Base-by-base conservation (phyloP, 2,888 invertebrate genomes). In the Cordilura impudica region DNA sequence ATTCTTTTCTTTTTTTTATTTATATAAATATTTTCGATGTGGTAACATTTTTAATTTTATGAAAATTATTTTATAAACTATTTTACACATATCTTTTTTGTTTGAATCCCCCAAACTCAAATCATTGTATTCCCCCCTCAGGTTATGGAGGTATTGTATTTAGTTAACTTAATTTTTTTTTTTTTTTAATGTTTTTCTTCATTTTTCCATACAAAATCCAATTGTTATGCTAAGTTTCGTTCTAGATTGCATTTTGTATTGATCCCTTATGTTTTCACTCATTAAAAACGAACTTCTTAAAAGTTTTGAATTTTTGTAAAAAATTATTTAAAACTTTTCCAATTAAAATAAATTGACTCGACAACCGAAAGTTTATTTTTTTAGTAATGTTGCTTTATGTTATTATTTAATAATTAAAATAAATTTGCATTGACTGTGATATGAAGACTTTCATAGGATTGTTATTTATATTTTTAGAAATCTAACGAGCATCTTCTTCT, bases 111-210 rank as follows among this genome's bases (percentile, higher is more conserved):
- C 23, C 19, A 45, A 65, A 70, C 16, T 54, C 29, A 69, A 47
- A 45, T 16, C 29, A 66, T 56, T 74, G 47, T 18, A 29, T 67
- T 35, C 56, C 67, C 75, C 67, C 70, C 47, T 71, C 83, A 86
- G 86, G 86, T 87, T 82, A 84, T 87, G 85, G 87, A 86, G 87
- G 87, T 87, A 86, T 86, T 84, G 78, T 82, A 69, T 71, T 69
- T 56, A 43, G n/a, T 31, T 67, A 60, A 67, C 16, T n/a, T n/a
- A n/a, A n/a, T n/a, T n/a, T n/a, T n/a, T n/a, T n/a, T n/a, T n/a
- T n/a, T 26, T 45, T 69, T 83, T 60, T 26, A 78, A 75, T 72
- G 72, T 75, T 72, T 71, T 76, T 79, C 60, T 56, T 16, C 21
- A 14, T 60, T 43, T 72, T 58, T 51, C 47, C 18, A 39, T 18